Conservation (phyloP, 2,797 vertebrate species). For the Amblyopsis hoosieri region DNA sequence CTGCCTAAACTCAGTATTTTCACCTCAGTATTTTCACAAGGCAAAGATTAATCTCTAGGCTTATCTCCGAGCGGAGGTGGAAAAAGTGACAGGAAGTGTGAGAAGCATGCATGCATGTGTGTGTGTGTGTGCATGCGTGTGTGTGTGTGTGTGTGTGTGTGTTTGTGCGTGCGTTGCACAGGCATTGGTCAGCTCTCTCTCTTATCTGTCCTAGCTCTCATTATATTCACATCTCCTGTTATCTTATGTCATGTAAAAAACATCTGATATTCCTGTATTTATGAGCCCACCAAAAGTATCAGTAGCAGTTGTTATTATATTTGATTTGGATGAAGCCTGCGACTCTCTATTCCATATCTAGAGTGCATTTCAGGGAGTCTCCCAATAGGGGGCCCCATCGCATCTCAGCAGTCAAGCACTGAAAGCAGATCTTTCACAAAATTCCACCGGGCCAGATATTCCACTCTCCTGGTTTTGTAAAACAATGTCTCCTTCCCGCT, state of each 20-base stretch:
- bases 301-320: not conserved
- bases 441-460: conserved; percentile 4
- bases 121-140: not conserved
- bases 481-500: conserved; percentile 4
- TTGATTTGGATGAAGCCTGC: not conserved
- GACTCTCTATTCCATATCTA: conserved; percentile 14
- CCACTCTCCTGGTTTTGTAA: conserved; percentile 27
- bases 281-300: too few relatives aligned
- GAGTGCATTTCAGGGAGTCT: conserved; percentile 15
- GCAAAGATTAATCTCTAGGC: conserved; percentile 46
- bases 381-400: conserved; percentile 27
- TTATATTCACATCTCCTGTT: too few relatives aligned
- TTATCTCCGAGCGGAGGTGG: conserved; percentile 54
- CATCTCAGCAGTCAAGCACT: conserved; percentile 21
- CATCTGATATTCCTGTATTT: too few relatives aligned
- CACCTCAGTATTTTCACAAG: conserved; percentile 67
- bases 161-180: too few relatives aligned
- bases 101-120: not conserved
- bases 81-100: conserved; percentile 49
- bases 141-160: not conserved
- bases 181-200: too few relatives aligned
- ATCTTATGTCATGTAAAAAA: too few relatives aligned
- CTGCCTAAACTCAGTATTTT: conserved; percentile 63
- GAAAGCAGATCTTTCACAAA: conserved; percentile 38
- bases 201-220: too few relatives aligned